A percentile compares a stretch with the other conserved stretches of the same genome.
phyloP scores from a whole-genome alignment of 2,888 invertebrate species.

The Eupithecia centaureata region DNA sequence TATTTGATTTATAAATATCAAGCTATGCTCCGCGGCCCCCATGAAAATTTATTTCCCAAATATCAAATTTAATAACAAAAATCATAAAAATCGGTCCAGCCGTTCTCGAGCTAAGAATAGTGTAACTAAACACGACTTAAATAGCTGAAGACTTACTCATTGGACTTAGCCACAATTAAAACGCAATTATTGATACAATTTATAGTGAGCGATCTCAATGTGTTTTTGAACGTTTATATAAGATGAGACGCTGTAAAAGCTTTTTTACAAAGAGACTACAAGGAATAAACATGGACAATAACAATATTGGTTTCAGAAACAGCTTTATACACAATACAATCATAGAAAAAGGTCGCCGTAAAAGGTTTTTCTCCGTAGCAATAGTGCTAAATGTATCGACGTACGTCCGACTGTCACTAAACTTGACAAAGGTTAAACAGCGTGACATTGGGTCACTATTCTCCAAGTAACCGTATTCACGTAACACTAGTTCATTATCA shows the following conservation, averaged over 20 bases:
- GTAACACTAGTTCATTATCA: background rate
- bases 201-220: too few species aligned
- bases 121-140: too few species aligned
- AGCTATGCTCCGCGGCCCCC: too few species aligned
- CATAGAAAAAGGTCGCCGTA: conserved; percentile 22
- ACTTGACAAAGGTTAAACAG: conserved; percentile 58
- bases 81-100: too few species aligned
- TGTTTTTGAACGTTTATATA: background rate
- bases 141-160: too few species aligned
- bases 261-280: background rate
- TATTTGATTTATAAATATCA: too few species aligned
- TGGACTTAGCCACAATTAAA: too few species aligned
- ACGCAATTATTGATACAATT: too few species aligned
- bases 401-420: conserved; percentile 42
- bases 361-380: conserved; percentile 17
- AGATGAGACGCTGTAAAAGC: background rate
- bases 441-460: conserved; percentile 48
- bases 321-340: conserved; percentile 14
- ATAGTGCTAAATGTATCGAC: conserved; percentile 38
- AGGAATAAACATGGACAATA: conserved; percentile 7
- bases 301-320: conserved; percentile 20
- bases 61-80: too few species aligned
- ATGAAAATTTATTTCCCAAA: too few species aligned
- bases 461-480: conserved; percentile 30
- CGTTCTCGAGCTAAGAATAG: too few species aligned